phyloP scores from a whole-genome alignment of 2,888 invertebrate species.

The Drosophila phalerata region DNA sequence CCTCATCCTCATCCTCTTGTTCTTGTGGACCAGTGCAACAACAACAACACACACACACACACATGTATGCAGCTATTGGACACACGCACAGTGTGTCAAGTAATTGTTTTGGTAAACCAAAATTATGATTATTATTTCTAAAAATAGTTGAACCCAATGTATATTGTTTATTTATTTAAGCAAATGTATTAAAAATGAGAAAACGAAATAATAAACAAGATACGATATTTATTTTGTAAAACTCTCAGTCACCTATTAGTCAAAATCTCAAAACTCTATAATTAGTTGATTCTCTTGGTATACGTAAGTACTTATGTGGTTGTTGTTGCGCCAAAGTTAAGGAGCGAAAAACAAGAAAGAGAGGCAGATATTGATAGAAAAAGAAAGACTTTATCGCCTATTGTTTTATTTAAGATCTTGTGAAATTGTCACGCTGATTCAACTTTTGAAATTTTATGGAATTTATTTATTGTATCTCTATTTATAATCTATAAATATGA shows the following conservation, averaged over 20 bases:
- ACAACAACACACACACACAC: constrained; percentile 1
- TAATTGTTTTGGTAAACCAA: neutral
- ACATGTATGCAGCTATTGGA: neutral
- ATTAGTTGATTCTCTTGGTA: constrained; percentile 46
- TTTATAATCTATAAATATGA: constrained; percentile 13
- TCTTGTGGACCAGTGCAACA: constrained; percentile 10
- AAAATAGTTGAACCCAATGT: neutral
- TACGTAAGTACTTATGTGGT: no score
- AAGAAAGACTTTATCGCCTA: neutral
- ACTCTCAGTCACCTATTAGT: no score
- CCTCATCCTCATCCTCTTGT: neutral
- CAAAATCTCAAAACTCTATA: constrained; percentile 49
- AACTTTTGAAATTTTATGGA: constrained; percentile 10
- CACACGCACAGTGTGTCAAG: neutral
- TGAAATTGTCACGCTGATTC: constrained; percentile 36
- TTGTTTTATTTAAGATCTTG: constrained; percentile 10
- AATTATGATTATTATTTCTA: neutral
- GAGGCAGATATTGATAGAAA: no score
- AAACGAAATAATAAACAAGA: neutral
- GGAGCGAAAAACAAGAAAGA: neutral
- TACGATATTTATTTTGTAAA: neutral
- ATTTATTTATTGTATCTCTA: constrained; percentile 16
- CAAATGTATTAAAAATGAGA: neutral
- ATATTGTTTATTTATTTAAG: neutral
- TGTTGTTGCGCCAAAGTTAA: constrained; percentile 9